Evolutionary conservation across 1,140 invertebrate species (phyloP).

Genomic region (Wiebesia pumilae): DNA sequence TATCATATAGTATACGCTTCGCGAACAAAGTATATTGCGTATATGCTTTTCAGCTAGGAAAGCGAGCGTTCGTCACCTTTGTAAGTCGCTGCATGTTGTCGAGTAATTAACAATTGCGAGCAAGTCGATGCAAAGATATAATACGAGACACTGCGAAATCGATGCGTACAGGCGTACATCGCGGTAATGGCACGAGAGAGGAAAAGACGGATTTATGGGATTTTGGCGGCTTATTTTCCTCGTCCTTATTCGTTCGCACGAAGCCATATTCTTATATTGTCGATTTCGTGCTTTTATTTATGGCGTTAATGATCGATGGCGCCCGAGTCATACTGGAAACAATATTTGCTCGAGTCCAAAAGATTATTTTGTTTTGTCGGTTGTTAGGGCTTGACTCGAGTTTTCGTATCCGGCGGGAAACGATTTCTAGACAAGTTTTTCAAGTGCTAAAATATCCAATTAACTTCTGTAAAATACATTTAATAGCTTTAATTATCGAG

Average conservation of each 20-base stretch:
- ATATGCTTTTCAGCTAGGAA: neutral
- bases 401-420: neutral
- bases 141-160: neutral
- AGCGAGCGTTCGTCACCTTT: neutral
- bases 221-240: neutral
- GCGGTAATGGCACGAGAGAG: neutral
- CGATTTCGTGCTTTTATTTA: conserved; percentile 13
- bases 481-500: neutral
- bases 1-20: neutral
- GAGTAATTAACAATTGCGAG: neutral
- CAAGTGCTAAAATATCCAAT: neutral
- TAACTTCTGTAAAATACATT: neutral
- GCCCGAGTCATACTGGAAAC: neutral
- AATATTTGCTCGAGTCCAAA: neutral
- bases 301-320: neutral
- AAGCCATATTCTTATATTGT: neutral
- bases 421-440: neutral
- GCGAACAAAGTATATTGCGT: neutral
- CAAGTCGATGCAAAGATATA: neutral
- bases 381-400: neutral
- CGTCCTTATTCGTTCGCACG: too few relatives aligned
- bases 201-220: neutral
- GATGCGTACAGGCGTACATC: neutral
- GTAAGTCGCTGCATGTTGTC: neutral
- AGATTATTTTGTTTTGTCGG: neutral